These are phyloP conservation scores for Cryptus armator DNA, from an alignment of 2,888 invertebrate species.

Conservation along the genomic window DNA sequence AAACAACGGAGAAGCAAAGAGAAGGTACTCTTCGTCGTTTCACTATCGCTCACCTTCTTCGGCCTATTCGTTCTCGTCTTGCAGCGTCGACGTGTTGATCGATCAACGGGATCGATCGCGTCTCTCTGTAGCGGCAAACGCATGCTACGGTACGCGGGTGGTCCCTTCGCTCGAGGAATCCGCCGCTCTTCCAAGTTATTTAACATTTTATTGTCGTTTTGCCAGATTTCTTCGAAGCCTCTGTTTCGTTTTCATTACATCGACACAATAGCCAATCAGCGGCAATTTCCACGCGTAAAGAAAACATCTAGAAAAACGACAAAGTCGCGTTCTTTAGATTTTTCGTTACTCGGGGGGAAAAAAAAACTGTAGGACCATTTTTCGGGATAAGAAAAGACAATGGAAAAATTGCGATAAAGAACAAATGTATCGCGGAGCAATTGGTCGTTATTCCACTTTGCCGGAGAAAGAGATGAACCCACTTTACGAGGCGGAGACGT, in stretches of 20 bases:
- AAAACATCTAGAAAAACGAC: background rate
- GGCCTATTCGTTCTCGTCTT: conserved; percentile 33
- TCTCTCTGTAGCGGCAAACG: conserved; percentile 21
- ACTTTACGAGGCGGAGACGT: conserved; percentile 59
- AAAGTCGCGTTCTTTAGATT: background rate
- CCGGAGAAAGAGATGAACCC: background rate
- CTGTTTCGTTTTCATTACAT: background rate
- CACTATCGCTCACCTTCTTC: conserved; percentile 27
- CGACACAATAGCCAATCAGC: background rate
- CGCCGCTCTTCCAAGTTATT: conserved; percentile 3
- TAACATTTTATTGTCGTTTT: conserved; percentile 13
- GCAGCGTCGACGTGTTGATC: conserved; percentile 32
- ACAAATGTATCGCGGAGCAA: background rate
- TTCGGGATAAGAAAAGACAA: background rate
- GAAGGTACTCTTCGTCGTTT: conserved; percentile 27
- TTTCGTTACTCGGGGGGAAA: background rate
- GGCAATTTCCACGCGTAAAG: background rate
- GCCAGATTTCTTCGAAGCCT: background rate
- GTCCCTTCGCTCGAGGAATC: conserved; percentile 41
- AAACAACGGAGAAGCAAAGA: conserved; percentile 2
- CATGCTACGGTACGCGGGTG: conserved; percentile 47
- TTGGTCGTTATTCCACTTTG: background rate
- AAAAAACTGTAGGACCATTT: background rate
- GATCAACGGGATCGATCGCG: conserved; percentile 56
- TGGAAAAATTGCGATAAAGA: background rate